Evolutionary conservation across 2,888 invertebrate species (phyloP).

Genomic region (Tribolium freemani): DNA sequence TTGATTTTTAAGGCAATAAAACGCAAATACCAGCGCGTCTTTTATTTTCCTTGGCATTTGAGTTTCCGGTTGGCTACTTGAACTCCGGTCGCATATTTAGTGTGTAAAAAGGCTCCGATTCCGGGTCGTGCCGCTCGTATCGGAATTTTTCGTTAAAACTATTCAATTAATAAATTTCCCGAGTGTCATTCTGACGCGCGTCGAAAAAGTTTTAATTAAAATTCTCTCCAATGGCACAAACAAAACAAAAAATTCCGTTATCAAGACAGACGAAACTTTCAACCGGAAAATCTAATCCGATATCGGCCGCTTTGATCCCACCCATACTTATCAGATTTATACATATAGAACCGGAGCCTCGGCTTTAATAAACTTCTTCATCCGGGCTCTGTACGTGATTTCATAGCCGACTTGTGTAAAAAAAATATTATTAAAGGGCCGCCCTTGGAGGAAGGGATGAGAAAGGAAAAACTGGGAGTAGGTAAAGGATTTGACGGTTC

Average conservation of each 20-base stretch:
- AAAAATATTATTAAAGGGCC: constrained; percentile 31
- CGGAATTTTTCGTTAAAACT: constrained; percentile 24
- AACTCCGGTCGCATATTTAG: no score
- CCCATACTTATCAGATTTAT: constrained; percentile 37
- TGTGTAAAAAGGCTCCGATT: not conserved
- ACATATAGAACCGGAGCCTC: constrained; percentile 22
- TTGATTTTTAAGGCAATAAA: no score
- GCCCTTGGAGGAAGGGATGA: not conserved
- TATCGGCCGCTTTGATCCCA: constrained; percentile 31
- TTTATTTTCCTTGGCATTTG: no score
- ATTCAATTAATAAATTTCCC: constrained; percentile 32
- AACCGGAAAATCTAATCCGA: constrained; percentile 29
- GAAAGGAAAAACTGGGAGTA: not conserved
- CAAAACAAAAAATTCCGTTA: constrained; percentile 16
- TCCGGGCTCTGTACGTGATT: constrained; percentile 24
- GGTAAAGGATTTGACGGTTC: constrained; percentile 36
- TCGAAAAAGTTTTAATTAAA: constrained; percentile 35
- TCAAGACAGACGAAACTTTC: constrained; percentile 27
- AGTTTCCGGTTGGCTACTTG: no score
- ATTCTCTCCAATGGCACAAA: not conserved
- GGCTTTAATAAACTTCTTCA: constrained; percentile 28
- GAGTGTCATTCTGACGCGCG: constrained; percentile 3
- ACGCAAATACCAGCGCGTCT: no score
- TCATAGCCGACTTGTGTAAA: constrained; percentile 17
- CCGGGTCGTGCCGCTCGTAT: not conserved